phyloP scores from a whole-genome alignment of 1,140 invertebrate species.

The Drosophila lini region DNA sequence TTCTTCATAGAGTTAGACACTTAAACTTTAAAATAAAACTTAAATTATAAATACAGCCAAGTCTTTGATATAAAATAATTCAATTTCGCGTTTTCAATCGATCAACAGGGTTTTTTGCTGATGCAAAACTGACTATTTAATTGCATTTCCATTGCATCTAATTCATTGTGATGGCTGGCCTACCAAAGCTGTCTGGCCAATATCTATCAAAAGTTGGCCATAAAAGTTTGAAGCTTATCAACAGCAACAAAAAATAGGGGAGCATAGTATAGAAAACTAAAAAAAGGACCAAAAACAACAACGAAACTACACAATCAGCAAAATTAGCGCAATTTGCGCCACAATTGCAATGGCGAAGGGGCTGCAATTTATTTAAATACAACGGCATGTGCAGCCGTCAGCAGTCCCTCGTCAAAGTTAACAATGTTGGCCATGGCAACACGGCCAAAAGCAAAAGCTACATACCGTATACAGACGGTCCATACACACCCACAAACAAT shows the following conservation, averaged over 20 bases:
- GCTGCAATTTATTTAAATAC: constrained; percentile 70
- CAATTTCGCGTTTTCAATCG: constrained; percentile 8
- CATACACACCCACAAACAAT: constrained; percentile 25
- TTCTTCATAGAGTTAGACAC: background rate
- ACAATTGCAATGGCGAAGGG: constrained; percentile 59
- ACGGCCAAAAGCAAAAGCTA: constrained; percentile 9
- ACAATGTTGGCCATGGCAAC: constrained; percentile 52
- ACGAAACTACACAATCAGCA: constrained; percentile 55
- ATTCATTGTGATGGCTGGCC: constrained; percentile 34
- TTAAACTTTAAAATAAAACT: background rate
- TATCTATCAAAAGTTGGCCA: constrained; percentile 62
- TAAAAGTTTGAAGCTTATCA: constrained; percentile 51
- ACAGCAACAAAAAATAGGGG: constrained; percentile 3
- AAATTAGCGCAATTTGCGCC: constrained; percentile 78
- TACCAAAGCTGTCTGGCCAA: constrained; percentile 48
- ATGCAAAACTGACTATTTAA: constrained; percentile 30
- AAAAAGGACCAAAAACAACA: constrained; percentile 31
- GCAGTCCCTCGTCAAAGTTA: constrained; percentile 43
- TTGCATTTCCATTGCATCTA: constrained; percentile 27
- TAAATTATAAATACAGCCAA: background rate
- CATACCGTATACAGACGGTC: constrained; percentile 1
- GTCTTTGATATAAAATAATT: background rate
- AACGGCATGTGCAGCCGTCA: constrained; percentile 56
- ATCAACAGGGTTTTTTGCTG: background rate
- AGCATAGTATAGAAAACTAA: constrained; percentile 11